Base-by-base conservation (phyloP, 1,140 invertebrate genomes). In the Phenacoccus solenopsis region DNA sequence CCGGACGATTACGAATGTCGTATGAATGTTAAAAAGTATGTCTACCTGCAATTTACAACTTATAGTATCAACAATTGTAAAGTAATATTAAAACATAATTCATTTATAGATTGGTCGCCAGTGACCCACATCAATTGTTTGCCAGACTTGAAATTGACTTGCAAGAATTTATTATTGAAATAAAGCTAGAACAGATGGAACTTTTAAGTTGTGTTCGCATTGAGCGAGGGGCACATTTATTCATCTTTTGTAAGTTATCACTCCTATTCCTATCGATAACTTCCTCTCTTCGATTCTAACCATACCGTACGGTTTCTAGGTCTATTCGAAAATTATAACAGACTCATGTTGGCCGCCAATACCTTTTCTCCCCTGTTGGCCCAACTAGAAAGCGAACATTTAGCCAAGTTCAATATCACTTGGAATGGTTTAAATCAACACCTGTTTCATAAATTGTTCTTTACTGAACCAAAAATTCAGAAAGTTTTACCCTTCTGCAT, bases 351-450 rank as follows among this genome's bases (percentile, higher is more conserved):
- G 35, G 85, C 84, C 32, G 82, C 84, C 25, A 75, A 79, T 32
- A 79, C 81, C 70, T 79, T 86, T 68, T 78, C 82, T 59, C 80
- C 82, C 49, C 79, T 85, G 73, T 78, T 87, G 64, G 79, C 82
- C 72, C 82, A 83, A 35, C 74, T 87, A 67, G 81, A 84, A 74
- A 81, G 80, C 67, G 80, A 83, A 67, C 82, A 84, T 75, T 76
- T 87, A 32, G 81, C 78, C 68, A 80, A 82, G 72, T 84, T 86
- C 71, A 82, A 84, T 73, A 79, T 87, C 10, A 83, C 84, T 0
- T 87, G 86, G 85, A 82, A 84, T 70, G 78, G 82, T 70, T 81
- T 86, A 69, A 86, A 86, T 76, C 85, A 85, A 75, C 83, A 84
- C 74, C 77, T 86, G n/a, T 86, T 85, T 76, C 83, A 86, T 70